These are phyloP conservation scores for Myodes glareolus DNA, from an alignment of 2,113 vertebrate species.

Conservation along the genomic window DNA sequence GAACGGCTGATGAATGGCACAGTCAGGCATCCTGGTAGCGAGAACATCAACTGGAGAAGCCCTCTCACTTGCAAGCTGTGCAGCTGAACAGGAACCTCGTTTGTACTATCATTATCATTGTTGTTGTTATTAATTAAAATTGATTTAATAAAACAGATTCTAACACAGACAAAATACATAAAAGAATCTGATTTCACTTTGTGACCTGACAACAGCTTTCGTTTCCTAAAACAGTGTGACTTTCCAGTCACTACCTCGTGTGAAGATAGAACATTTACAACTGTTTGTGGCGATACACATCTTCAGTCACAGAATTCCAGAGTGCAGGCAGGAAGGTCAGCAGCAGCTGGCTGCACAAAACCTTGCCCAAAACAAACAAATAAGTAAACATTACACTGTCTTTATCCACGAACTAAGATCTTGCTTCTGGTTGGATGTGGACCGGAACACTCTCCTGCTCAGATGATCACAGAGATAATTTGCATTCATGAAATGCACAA, in stretches of 20 bases:
- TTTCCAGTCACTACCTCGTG: not conserved
- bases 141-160: not conserved
- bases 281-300: too few species aligned
- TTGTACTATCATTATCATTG: not conserved
- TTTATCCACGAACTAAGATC: not conserved
- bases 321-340: not conserved
- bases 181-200: not conserved
- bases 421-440: not conserved
- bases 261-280: not conserved
- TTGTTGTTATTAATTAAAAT: not conserved
- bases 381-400: not conserved
- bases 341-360: not conserved
- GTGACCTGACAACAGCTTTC: not conserved
- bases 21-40: not conserved
- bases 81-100: not conserved
- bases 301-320: not conserved
- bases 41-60: not conserved
- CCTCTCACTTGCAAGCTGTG: not conserved
- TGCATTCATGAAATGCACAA: not conserved
- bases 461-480: not conserved
- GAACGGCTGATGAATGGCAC: not conserved
- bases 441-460: not conserved
- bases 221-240: not conserved
- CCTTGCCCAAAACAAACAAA: not conserved
- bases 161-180: not conserved